A percentile compares a stretch with the other conserved stretches of the same genome.
These are phyloP conservation scores for Romanomermis culicivorax DNA, from an alignment of 2,888 invertebrate genomes.

Conservation along the genomic window DNA sequence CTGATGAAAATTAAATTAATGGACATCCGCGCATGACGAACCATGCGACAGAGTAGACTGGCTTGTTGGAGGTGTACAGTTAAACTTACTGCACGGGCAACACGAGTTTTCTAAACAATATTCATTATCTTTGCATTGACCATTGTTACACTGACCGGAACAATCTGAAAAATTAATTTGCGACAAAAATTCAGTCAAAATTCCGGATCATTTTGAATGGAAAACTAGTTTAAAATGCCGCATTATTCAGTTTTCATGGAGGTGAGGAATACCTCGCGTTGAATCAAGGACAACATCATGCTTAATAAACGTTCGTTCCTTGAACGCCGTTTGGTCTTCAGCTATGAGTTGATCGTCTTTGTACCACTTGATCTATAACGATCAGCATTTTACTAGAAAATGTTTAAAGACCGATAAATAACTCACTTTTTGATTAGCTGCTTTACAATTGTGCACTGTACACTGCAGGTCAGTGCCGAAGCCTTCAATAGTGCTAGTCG, in stretches of 20 bases:
- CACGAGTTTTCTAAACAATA: constrained; percentile 9
- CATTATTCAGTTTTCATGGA: too few species aligned
- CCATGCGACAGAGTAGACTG: too few species aligned
- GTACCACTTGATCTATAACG: constrained; percentile 7
- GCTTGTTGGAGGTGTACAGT: background rate
- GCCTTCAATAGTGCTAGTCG: constrained; percentile 5
- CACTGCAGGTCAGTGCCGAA: constrained; percentile 10
- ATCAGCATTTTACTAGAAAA: background rate
- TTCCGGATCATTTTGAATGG: too few species aligned
- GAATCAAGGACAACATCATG: background rate
- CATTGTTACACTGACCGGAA: background rate
- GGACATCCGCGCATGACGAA: too few species aligned
- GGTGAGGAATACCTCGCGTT: background rate
- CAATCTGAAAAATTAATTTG: constrained; percentile 8
- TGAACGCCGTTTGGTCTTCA: background rate
- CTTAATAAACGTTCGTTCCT: background rate
- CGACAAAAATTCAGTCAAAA: too few species aligned
- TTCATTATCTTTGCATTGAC: background rate
- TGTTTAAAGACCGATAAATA: background rate
- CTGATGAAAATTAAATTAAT: background rate
- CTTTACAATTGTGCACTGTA: constrained; percentile 2
- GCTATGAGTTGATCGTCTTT: constrained; percentile 2
- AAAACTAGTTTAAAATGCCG: too few species aligned
- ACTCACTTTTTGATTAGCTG: constrained; percentile 6
- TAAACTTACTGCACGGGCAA: constrained; percentile 8